phyloP scores from a whole-genome alignment of 92 coral and sea anemone species.

The Porites divaricata region DNA sequence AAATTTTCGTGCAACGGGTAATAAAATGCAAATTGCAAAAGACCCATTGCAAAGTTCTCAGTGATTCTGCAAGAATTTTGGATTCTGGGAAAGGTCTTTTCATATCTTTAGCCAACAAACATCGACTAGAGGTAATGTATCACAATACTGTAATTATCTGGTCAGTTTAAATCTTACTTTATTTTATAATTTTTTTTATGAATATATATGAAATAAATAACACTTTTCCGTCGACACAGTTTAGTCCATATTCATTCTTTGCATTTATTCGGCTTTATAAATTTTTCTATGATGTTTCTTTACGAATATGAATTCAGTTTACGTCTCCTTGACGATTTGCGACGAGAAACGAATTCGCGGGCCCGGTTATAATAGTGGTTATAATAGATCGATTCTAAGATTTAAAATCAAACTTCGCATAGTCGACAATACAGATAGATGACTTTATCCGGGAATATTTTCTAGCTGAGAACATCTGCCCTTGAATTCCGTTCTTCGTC shows the following conservation, averaged over 20 bases:
- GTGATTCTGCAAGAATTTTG: background rate
- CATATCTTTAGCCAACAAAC: background rate
- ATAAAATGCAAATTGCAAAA: background rate
- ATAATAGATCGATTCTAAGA: too few species aligned
- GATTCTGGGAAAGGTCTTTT: background rate
- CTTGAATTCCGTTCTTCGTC: background rate
- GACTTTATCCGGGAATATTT: background rate
- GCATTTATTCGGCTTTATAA: background rate
- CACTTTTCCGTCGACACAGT: background rate
- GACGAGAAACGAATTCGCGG: background rate
- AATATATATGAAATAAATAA: too few species aligned
- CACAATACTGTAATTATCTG: too few species aligned
- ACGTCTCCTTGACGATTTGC: background rate
- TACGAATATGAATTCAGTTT: too few species aligned
- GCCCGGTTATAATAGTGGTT: too few species aligned
- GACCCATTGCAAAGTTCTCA: background rate
- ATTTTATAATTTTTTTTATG: too few species aligned
- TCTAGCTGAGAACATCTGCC: background rate
- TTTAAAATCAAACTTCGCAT: background rate
- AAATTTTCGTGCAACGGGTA: background rate
- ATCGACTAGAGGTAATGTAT: conserved; percentile 8
- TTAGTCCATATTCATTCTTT: background rate
- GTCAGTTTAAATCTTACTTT: too few species aligned
- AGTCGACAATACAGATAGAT: background rate
- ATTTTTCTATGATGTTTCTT: background rate